Evolutionary conservation across 2,888 invertebrate species (phyloP), one percentile per base, ranked within the genome.

Genomic region (Dusona sp.): DNA sequence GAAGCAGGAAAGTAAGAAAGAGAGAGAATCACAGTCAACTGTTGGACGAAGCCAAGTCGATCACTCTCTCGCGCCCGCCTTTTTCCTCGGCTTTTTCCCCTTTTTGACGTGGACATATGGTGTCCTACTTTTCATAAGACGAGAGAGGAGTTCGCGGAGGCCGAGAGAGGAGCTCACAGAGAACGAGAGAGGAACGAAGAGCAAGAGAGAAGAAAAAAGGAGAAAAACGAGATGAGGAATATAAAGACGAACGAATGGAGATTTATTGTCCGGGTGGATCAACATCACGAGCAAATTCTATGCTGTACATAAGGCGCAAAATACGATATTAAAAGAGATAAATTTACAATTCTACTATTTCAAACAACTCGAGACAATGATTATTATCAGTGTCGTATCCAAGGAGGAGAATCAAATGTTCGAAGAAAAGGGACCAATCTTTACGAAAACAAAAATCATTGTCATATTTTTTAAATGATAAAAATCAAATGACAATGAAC

Each of bases 31-130:
- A 19, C 29, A 67, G 75, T 86, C 79, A 70, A 79, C 83, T 80
- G 57, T 79, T 54, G 80, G 68, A 72, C 74, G 38, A 64, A 75
- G 81, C 83, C 84, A 65, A 84, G 68, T 84, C 86, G 64, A 78
- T 84, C 73, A 45, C 74, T 79, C 79, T 75, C 77, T 84, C 77
- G 65, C 42, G 51, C 65, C 48, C 51, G 36, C 38, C 22, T 29
- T 83, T n/a, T 75, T 74, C 65, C 70, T 54, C 57, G 79, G 86
- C 68, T 85, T 88, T 88, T 88, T 87, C 90, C 91, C 89, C 51
- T 74, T 81, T 90, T 87, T 90, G 91, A 92, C 91, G 84, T 88
- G 88, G 90, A 92, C 91, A 91, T 92, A 92, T 91, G 92, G 91
- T 90, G 91, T 89, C 90, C 90, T 88, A 92, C 90, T 91, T 92